These are phyloP conservation scores for Acrocephalus arundinaceus DNA, from an alignment of 2,113 vertebrate species.

Conservation along the genomic window DNA sequence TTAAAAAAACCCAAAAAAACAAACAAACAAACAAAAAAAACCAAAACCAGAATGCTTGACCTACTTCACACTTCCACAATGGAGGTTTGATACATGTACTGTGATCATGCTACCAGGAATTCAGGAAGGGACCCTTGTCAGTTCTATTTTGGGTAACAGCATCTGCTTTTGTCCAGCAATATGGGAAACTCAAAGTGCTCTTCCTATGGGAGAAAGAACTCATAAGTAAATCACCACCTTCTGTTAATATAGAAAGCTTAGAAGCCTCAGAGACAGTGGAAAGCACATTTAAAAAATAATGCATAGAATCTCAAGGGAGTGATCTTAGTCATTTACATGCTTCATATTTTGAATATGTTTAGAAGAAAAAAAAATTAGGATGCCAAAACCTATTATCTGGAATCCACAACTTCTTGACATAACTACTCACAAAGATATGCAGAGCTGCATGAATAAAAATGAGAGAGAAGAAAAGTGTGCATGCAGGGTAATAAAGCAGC, in stretches of 20 bases:
- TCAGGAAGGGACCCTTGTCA: fast-evolving
- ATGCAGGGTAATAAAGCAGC: not conserved
- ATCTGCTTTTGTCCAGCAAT: not conserved
- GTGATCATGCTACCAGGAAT: not conserved
- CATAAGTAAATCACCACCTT: not conserved
- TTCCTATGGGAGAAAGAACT: not conserved
- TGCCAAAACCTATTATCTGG: not conserved
- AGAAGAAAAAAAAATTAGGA: not conserved
- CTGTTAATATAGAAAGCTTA: not conserved
- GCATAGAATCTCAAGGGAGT: not conserved
- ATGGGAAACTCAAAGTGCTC: not conserved
- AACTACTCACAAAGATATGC: not conserved
- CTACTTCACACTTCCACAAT: not conserved
- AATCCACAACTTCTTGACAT: not conserved
- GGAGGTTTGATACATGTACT: not conserved
- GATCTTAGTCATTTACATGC: not conserved
- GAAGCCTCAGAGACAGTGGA: not conserved
- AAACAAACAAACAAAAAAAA: no score
- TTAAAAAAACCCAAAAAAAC: not conserved
- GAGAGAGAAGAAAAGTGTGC: not conserved
- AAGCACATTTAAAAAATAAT: not conserved
- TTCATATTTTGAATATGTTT: not conserved
- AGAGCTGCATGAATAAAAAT: not conserved
- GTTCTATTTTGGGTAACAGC: not conserved
- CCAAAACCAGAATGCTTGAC: not conserved